These are phyloP conservation scores for Proales similis DNA, from an alignment of 1,140 invertebrate species.

Conservation along the genomic window DNA sequence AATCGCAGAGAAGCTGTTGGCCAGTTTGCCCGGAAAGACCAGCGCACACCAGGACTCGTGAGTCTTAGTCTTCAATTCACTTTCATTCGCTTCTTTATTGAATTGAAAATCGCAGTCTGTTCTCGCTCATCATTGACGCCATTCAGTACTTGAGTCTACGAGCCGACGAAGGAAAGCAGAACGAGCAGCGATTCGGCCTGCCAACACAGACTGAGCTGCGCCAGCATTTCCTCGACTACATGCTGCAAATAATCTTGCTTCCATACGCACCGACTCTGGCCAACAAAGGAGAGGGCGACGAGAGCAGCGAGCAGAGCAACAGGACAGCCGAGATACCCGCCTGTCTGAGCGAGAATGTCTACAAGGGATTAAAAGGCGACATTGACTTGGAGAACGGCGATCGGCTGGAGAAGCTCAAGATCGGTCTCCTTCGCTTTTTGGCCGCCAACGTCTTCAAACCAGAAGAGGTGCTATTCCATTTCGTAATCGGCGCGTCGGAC, in stretches of 20 bases:
- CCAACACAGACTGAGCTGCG: conserved; percentile 62
- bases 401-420: conserved; percentile 21
- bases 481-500: conserved; percentile 76
- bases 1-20: conserved; percentile 67
- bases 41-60: conserved; percentile 76
- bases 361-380: conserved; percentile 70
- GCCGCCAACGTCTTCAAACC: conserved; percentile 67
- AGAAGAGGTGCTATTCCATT: conserved; percentile 65
- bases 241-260: conserved; percentile 72
- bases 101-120: conserved; percentile 13
- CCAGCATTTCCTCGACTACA: conserved; percentile 65
- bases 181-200: conserved; percentile 57
- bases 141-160: conserved; percentile 8
- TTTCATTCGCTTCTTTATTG: neutral
- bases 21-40: conserved; percentile 71
- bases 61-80: conserved; percentile 38
- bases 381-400: conserved; percentile 43
- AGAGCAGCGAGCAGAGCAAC: conserved; percentile 19
- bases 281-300: neutral
- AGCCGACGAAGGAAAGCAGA: conserved; percentile 16
- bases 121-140: conserved; percentile 28
- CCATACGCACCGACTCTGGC: conserved; percentile 67
- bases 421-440: conserved; percentile 68
- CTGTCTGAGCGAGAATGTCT: conserved; percentile 69
- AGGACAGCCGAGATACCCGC: conserved; percentile 56